A percentile compares a stretch with the other conserved stretches of the same genome.
Conservation (phyloP, 2,888 invertebrate species). For the Drosophila emarginata region DNA sequence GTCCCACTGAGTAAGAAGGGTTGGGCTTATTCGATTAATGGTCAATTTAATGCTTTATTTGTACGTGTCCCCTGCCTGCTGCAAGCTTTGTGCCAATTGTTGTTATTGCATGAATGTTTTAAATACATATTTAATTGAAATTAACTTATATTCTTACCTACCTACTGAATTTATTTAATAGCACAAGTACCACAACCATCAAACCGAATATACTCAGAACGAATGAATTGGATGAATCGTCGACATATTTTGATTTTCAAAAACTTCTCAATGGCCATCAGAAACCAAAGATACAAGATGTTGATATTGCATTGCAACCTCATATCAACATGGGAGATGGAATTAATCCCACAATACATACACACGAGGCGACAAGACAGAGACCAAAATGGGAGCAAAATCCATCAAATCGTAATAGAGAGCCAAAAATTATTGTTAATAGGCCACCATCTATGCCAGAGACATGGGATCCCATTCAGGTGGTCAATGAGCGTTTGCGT, state of each 20-base stretch:
- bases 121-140: too few species aligned
- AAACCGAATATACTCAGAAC: neutral
- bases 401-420: too few species aligned
- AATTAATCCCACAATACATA: neutral
- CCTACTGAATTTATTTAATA: neutral
- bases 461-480: slow-evolving; percentile 34
- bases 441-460: slow-evolving; percentile 16
- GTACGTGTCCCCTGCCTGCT: slow-evolving; percentile 12
- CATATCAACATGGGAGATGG: neutral
- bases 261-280: slow-evolving; percentile 16
- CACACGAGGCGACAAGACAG: neutral
- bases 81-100: slow-evolving; percentile 31
- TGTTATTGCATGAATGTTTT: slow-evolving; percentile 26
- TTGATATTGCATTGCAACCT: neutral
- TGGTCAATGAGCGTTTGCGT: slow-evolving; percentile 55
- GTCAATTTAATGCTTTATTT: slow-evolving; percentile 12
- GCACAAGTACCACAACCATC: neutral
- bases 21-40: too few species aligned
- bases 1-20: slow-evolving; percentile 24
- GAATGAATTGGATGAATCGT: slow-evolving; percentile 18
- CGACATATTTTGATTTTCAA: slow-evolving; percentile 38
- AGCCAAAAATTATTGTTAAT: slow-evolving; percentile 25
- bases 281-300: neutral
- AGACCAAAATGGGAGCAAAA: neutral
- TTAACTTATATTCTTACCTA: neutral